These are phyloP conservation scores for Neoniphon sammara DNA, from an alignment of 2,797 vertebrate species.

Conservation along the genomic window DNA sequence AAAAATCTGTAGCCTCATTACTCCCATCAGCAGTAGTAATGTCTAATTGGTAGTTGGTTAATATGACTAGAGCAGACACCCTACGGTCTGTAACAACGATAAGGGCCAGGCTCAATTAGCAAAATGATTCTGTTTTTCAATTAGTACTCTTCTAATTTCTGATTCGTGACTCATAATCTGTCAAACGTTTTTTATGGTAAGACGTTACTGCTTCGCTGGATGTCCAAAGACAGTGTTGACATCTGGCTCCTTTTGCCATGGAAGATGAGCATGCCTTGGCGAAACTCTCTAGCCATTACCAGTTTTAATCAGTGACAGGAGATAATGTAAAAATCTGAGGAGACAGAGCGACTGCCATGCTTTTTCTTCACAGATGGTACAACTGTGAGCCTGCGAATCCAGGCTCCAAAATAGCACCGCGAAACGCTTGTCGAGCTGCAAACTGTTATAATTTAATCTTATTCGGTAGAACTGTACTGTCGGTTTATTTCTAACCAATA, in stretches of 20 bases:
- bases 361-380: background rate
- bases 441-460: background rate
- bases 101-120: constrained; percentile 11
- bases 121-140: constrained; percentile 17
- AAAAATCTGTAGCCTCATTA: constrained; percentile 13
- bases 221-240: background rate
- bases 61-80: constrained; percentile 2
- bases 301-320: constrained; percentile 10
- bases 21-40: constrained; percentile 19
- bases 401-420: background rate
- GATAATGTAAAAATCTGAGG: constrained; percentile 4
- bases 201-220: background rate
- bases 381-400: background rate
- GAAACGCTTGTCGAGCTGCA: constrained; percentile 12
- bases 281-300: background rate
- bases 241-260: constrained; percentile 14
- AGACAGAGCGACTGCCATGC: background rate
- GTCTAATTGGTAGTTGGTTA: constrained; percentile 9
- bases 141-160: constrained; percentile 6
- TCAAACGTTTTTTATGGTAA: background rate
- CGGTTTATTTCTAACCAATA: background rate
- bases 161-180: constrained; percentile 18
- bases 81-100: background rate
- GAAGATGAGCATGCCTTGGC: background rate
- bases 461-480: background rate